Conservation (phyloP, 2,888 invertebrate genomes). For the Drosophila falleni region DNA sequence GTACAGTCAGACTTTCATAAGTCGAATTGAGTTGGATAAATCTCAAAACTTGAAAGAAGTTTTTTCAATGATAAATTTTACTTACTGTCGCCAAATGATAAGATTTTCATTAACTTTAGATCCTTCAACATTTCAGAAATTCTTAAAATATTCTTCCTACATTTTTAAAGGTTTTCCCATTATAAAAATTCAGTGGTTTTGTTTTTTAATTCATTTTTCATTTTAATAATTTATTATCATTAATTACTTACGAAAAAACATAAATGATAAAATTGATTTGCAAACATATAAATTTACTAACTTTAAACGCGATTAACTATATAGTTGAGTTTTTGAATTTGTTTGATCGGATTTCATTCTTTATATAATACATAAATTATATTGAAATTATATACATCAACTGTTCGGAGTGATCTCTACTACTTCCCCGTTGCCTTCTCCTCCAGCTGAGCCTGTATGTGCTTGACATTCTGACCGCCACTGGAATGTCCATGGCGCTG, state of each 20-base stretch:
- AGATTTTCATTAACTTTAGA: neutral
- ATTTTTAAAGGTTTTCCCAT: neutral
- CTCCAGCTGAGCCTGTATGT: slow-evolving; percentile 84
- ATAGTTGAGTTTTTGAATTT: slow-evolving; percentile 32
- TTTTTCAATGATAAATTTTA: neutral
- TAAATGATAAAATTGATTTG: slow-evolving; percentile 59
- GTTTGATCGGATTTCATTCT: slow-evolving; percentile 17
- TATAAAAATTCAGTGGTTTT: neutral
- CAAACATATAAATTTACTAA: slow-evolving; percentile 52
- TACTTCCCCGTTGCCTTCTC: slow-evolving; percentile 79
- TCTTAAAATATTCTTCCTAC: neutral
- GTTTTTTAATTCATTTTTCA: slow-evolving; percentile 27
- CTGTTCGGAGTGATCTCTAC: slow-evolving; percentile 5
- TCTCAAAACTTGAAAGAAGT: too few relatives aligned
- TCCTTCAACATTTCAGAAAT: neutral
- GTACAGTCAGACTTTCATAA: neutral
- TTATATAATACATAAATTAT: slow-evolving; percentile 36
- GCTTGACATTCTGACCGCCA: slow-evolving; percentile 80
- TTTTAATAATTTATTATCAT: slow-evolving; percentile 65
- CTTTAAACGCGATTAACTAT: slow-evolving; percentile 47
- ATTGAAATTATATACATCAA: slow-evolving; percentile 35
- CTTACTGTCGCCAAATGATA: neutral
- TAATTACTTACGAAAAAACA: slow-evolving; percentile 68
- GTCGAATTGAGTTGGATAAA: neutral
- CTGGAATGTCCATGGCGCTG: slow-evolving; percentile 87